phyloP scores from a whole-genome alignment of 2,797 vertebrate species.

The Rousettus madagascariensis region DNA sequence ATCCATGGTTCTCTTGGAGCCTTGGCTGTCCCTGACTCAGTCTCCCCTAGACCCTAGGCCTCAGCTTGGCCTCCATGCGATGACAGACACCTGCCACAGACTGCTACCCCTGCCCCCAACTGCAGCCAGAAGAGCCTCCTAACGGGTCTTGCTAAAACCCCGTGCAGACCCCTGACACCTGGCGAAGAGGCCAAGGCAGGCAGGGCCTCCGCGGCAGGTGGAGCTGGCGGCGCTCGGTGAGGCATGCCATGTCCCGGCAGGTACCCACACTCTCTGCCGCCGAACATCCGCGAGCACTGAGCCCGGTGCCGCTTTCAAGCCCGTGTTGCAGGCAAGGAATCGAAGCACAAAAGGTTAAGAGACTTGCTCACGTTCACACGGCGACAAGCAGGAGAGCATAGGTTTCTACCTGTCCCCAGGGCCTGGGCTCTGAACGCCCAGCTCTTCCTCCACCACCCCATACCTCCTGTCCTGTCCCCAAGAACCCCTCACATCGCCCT shows the following conservation, averaged over 20 bases:
- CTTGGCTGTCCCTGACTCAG: not conserved
- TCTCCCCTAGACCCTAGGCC: not conserved
- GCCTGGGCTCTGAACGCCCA: not conserved
- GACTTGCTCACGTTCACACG: not conserved
- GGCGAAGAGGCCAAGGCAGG: not conserved
- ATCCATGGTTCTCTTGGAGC: not conserved
- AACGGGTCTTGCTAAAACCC: too few species aligned
- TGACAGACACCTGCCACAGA: too few species aligned
- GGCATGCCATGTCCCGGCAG: accelerated
- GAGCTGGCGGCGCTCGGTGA: accelerated
- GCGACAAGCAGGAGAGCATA: accelerated
- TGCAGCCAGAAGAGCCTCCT: not conserved
- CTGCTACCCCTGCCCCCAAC: not conserved
- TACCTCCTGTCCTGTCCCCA: too few species aligned
- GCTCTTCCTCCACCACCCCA: not conserved
- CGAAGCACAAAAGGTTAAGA: not conserved
- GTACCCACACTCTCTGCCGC: not conserved
- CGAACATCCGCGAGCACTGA: accelerated
- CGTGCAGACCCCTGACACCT: accelerated
- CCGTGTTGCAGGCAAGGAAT: not conserved
- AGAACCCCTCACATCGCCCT: too few species aligned
- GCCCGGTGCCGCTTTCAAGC: not conserved
- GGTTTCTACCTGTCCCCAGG: too few species aligned
- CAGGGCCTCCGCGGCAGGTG: accelerated
- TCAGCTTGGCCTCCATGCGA: not conserved